These are phyloP conservation scores for Furnarius figulus DNA, from an alignment of 2,113 vertebrate genomes.

Conservation along the genomic window DNA sequence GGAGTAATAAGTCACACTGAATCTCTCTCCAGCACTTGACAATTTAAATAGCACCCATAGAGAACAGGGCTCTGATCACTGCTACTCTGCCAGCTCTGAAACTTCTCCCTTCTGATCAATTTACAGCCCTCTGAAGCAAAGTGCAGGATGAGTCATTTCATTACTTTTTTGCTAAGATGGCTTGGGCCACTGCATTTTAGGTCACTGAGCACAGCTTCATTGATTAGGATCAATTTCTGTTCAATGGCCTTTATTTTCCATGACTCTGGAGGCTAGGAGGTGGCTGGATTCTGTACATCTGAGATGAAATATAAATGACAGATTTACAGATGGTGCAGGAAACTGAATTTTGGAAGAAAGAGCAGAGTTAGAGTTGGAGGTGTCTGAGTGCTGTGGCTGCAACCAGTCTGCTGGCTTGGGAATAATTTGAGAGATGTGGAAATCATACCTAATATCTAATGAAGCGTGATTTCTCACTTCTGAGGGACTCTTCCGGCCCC, in stretches of 20 bases:
- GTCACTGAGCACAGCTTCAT: constrained; percentile 16
- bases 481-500: not conserved
- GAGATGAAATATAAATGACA: not conserved
- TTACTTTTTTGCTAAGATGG: not conserved
- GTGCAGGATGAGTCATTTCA: not conserved
- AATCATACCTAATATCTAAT: not conserved
- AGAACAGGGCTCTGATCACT: not conserved
- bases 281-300: not conserved
- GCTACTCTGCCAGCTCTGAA: not conserved
- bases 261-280: not conserved
- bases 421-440: not conserved
- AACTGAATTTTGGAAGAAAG: not conserved
- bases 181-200: constrained; percentile 3
- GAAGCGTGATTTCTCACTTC: not conserved
- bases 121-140: not conserved
- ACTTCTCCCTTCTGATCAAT: not conserved
- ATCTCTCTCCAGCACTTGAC: not conserved
- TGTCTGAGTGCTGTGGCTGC: not conserved
- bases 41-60: not conserved
- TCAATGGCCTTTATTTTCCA: constrained; percentile 8
- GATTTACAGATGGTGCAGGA: not conserved
- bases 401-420: not conserved
- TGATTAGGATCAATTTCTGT: constrained; percentile 31
- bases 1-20: not conserved
- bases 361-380: not conserved